Conservation (phyloP, 2,797 vertebrate species). For the Acrossocheilus fasciatus region DNA sequence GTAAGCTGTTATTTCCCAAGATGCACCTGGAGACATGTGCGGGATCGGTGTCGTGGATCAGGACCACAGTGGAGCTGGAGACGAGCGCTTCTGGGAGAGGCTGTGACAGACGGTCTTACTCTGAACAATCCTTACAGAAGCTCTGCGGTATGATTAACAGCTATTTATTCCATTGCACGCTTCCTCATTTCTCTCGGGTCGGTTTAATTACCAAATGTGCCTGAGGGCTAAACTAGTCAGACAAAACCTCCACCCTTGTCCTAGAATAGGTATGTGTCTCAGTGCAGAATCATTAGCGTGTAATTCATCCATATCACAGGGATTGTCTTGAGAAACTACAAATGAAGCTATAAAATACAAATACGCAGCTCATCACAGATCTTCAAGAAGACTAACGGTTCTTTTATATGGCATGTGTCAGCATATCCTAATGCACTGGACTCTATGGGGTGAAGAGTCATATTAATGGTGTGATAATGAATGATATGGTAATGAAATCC, state of each 20-base stretch:
- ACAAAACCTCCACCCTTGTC: conserved; percentile 18
- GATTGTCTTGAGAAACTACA: neutral
- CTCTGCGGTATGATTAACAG: conserved; percentile 86
- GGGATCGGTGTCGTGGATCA: conserved; percentile 88
- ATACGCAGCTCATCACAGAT: neutral
- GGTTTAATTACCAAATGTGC: conserved; percentile 43
- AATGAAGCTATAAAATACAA: neutral
- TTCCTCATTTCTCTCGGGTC: conserved; percentile 21
- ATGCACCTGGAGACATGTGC: conserved; percentile 94
- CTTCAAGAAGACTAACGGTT: neutral
- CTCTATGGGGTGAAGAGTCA: too few species aligned
- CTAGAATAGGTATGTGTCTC: conserved; percentile 32
- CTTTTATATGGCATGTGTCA: neutral
- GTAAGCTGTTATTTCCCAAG: conserved; percentile 89
- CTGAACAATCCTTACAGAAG: conserved; percentile 93
- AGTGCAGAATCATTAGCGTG: conserved; percentile 17
- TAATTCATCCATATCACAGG: neutral
- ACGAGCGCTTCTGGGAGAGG: conserved; percentile 93
- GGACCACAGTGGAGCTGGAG: conserved; percentile 88
- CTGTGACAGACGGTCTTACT: conserved; percentile 94
- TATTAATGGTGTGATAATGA: neutral
- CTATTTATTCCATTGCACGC: conserved; percentile 23
- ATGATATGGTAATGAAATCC: neutral
- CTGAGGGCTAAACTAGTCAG: conserved; percentile 30
- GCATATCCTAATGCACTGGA: neutral